Base-by-base conservation (phyloP, 2,797 vertebrate species). In the Morus bassanus region DNA sequence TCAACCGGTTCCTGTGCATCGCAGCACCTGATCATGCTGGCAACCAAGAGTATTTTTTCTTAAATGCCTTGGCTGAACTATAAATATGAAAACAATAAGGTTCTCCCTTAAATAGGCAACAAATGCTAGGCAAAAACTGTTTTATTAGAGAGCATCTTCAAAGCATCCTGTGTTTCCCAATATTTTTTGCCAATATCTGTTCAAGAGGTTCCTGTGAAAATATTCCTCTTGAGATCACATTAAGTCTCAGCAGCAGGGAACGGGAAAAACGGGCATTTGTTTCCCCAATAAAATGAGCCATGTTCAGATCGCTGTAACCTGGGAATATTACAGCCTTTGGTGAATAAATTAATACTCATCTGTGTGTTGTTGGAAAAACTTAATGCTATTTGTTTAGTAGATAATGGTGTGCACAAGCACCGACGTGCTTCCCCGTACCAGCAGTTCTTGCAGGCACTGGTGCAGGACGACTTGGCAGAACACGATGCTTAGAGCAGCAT, bases 391-490 rank as follows among this genome's bases (percentile, higher is more conserved):
- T 80, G 25, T 30, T 57, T 31, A n/a, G 18, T 10, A 60, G 46
- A 7, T 11, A 28, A 43, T 0, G 5, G 51, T 0, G 2, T n/a
- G 56, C 31, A 57, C 0, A 0, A 56, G 53, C 37, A 30, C 6
- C 2, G 2, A 48, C 4, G 37, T 18, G 18, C 6, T 30, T 74
- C 41, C 50, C 74, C 6, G 18, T 0, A 53, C 41, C 4, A 5
- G 54, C 25, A n/a, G 61, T 2, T 75, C 59, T 39, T 30, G 28
- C 50, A 56, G 57, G 60, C 65, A 48, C 12, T 1, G 10, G 23
- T 33, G 33, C 63, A 91, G 48, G 27, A 78, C 41, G 57, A 75
- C 18, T 7, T 8, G 30, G 59, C 54, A 85, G 46, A 85, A 63
- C 2, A 3, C 8, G 70, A 85, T 73, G 54, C 59, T 46, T 4